Percentiles rank a stretch among this genome's conserved stretches.
Conservation (phyloP, 2,888 invertebrate genomes). For the Cephus runcator region DNA sequence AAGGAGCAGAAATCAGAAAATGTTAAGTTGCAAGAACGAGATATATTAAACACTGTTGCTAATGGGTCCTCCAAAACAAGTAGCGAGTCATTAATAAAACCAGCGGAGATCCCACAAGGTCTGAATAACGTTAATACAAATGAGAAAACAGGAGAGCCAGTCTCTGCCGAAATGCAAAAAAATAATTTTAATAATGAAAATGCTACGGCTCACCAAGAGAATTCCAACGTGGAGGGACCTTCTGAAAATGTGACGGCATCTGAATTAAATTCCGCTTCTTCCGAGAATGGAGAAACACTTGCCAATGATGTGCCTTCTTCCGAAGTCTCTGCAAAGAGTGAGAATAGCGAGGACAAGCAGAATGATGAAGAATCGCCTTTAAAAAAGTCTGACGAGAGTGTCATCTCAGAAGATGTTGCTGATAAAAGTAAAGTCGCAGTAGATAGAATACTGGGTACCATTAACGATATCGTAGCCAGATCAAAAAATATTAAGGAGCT, state of each 20-base stretch:
- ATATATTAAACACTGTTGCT: background rate
- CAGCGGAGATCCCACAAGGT: background rate
- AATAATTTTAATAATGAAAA: background rate
- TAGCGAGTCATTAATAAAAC: background rate
- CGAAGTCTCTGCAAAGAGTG: background rate
- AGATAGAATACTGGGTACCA: background rate
- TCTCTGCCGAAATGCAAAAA: background rate
- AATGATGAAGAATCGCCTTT: background rate
- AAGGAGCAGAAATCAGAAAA: background rate
- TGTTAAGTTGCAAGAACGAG: background rate
- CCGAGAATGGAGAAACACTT: background rate
- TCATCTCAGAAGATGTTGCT: background rate
- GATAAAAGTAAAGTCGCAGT: constrained; percentile 5
- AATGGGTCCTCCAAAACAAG: background rate
- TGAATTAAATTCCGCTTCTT: background rate
- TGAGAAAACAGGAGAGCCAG: background rate
- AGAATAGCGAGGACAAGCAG: background rate
- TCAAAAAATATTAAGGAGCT: background rate
- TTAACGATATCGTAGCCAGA: background rate
- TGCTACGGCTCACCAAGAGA: background rate
- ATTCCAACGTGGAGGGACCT: background rate
- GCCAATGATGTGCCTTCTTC: background rate
- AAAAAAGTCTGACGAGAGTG: background rate
- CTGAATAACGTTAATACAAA: background rate
- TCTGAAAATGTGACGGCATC: background rate